Base-by-base conservation (phyloP, 2,113 vertebrate species). In the Bagarius yarrelli region DNA sequence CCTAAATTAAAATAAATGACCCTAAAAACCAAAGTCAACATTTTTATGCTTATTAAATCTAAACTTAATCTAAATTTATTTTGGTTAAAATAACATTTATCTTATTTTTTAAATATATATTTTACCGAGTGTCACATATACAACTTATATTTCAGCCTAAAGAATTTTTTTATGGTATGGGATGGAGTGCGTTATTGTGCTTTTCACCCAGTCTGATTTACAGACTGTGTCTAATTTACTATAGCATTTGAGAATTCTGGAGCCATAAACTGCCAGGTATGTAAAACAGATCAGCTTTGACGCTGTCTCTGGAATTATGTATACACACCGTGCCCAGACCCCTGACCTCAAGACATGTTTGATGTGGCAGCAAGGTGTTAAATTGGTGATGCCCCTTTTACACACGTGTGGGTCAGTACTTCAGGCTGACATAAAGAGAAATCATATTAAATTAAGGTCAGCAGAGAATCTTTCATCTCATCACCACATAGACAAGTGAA, bases 381-480 rank as follows among this genome's bases (percentile, higher is more conserved):
- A 90, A 90, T 69, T 44, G 80, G 82, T 85, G 76, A 85, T 86
- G 84, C 71, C 74, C 78, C 25, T 75, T 13, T 4, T 16, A 72
- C 81, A 86, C 88, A 89, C 86, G 88, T 89, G 87, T 70, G 83
- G 79, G 83, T 88, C 85, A 78, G 34, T 83, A 76, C 74, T 85
- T 83, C 81, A 75, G 40, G 83, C 53, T 73, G 87, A 89, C 83
- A 78, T 44, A 27, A 30, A 59, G 79, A 80, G 4, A 40, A 52
- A 23, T 74, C 64, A 90, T 87, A 92, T 92, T 92, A 87, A 93
- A 93, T 93, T 90, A 92, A 82, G 85, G 66, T 78, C 78, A 47
- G 86, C 81, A 19, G 14, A 60, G 44, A 47, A 8, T 16, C 30
- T 74, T 78, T 64, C 55, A 76, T 78, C 25, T 60, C 44, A 47